A percentile compares a stretch with the other conserved stretches of the same genome.
Conservation (phyloP, 1,140 invertebrate species). For the Arctopsyche grandis region DNA sequence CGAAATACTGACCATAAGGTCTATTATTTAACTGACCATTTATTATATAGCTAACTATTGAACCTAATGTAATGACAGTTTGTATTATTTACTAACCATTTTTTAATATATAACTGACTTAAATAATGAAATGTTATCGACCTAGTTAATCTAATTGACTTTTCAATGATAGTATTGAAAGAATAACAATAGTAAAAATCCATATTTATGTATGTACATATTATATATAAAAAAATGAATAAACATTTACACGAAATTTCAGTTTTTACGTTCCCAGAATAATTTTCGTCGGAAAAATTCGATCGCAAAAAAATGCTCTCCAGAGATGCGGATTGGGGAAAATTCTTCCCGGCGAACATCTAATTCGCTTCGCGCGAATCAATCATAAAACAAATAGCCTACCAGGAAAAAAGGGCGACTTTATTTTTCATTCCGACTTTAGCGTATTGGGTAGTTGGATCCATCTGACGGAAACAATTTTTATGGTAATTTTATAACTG, state of each 20-base stretch:
- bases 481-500: slow-evolving; percentile 41
- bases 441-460: slow-evolving; percentile 26
- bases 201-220: neutral
- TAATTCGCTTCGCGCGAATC: neutral
- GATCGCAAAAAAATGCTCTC: too few species aligned
- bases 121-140: too few species aligned
- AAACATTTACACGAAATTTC: neutral
- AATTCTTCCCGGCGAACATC: neutral
- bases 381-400: slow-evolving; percentile 18
- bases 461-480: slow-evolving; percentile 32
- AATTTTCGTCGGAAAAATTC: too few species aligned
- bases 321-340: neutral
- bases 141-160: too few species aligned
- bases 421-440: slow-evolving; percentile 22
- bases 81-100: too few species aligned
- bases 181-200: too few species aligned
- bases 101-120: too few species aligned
- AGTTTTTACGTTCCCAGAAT: neutral
- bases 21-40: too few species aligned
- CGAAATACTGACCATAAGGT: too few species aligned
- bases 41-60: too few species aligned
- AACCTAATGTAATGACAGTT: too few species aligned
- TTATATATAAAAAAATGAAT: neutral
- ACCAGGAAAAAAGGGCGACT: neutral
- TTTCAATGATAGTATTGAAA: too few species aligned